These are phyloP conservation scores for Andrena hattorfiana DNA, from an alignment of 2,888 invertebrate species.

Conservation along the genomic window DNA sequence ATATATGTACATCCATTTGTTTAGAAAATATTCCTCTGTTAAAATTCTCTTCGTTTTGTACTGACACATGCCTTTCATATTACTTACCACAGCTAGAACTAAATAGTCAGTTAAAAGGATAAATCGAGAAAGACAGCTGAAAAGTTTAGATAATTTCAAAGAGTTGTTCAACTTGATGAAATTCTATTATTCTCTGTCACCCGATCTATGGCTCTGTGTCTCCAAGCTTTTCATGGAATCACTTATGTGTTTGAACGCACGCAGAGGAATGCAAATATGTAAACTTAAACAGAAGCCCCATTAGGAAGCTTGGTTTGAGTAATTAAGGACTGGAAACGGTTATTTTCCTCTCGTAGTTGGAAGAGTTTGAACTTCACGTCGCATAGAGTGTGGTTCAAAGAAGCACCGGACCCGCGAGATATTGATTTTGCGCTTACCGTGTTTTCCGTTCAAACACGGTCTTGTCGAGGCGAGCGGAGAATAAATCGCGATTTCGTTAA, in stretches of 20 bases:
- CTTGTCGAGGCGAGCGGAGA: slow-evolving; percentile 27
- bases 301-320: not conserved
- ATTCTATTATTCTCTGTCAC: no score
- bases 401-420: slow-evolving; percentile 44
- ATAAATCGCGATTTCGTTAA: slow-evolving; percentile 45
- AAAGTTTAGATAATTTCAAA: no score
- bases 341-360: slow-evolving; percentile 34
- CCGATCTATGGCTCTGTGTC: no score
- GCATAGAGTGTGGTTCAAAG: slow-evolving; percentile 41
- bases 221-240: no score
- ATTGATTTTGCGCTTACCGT: slow-evolving; percentile 61
- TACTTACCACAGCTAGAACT: no score
- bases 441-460: slow-evolving; percentile 58
- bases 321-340: slow-evolving; percentile 30
- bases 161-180: no score
- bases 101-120: no score
- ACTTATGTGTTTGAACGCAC: not conserved
- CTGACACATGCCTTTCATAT: no score
- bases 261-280: not conserved
- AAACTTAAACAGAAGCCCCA: not conserved
- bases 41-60: no score
- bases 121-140: no score
- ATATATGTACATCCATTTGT: not conserved
- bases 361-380: slow-evolving; percentile 41
- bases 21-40: no score